A percentile compares a stretch with the other conserved stretches of the same genome.
Conservation (phyloP, 2,888 invertebrate genomes). For the Idaea biselata region DNA sequence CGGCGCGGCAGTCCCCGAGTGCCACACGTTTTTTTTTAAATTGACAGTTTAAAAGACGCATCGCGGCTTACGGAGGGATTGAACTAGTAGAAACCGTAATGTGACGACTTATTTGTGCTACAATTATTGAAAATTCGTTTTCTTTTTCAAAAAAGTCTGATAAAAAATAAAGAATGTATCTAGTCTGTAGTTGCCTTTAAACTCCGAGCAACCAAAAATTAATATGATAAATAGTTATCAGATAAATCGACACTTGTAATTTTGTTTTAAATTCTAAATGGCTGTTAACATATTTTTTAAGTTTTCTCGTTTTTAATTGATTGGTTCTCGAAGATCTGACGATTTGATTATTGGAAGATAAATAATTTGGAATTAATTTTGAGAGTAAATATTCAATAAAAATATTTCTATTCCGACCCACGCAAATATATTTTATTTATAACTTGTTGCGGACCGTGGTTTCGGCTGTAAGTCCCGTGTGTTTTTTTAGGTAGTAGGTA, state of each 20-base stretch:
- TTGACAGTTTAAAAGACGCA: no score
- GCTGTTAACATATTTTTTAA: not conserved
- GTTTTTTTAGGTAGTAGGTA: not conserved
- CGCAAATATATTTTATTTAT: not conserved
- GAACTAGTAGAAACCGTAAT: no score
- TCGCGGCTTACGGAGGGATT: no score
- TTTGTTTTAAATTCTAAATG: not conserved
- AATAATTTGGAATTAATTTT: constrained; percentile 4
- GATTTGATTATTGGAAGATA: constrained; percentile 4
- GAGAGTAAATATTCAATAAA: not conserved
- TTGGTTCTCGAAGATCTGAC: constrained; percentile 7
- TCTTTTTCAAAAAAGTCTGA: no score
- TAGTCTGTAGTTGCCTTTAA: constrained; percentile 4
- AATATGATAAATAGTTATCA: constrained; percentile 5
- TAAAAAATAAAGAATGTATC: not conserved
- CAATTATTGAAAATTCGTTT: no score
- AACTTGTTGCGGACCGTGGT: not conserved
- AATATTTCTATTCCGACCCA: no score
- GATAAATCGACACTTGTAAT: constrained; percentile 5
- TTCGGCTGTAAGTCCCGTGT: no score
- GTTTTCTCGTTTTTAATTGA: constrained; percentile 11
- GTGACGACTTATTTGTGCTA: no score
- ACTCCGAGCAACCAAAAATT: constrained; percentile 7
- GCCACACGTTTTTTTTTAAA: no score
- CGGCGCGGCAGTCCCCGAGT: no score